phyloP scores from a whole-genome alignment of 2,888 invertebrate species.

The Apeira syringaria region DNA sequence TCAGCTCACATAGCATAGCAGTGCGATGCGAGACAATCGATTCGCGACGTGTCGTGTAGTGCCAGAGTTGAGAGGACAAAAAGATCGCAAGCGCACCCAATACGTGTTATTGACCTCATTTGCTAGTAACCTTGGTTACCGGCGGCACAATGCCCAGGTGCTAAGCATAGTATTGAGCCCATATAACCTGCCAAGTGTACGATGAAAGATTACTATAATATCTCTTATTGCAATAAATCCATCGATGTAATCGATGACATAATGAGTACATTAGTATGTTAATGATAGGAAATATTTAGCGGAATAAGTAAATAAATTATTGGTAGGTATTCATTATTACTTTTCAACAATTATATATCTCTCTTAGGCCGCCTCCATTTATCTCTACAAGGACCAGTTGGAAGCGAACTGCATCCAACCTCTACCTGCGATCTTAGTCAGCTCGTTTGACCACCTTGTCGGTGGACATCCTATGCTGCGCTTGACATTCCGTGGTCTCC shows the following conservation, averaged over 20 bases:
- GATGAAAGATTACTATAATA: slow-evolving; percentile 11
- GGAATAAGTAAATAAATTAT: too few relatives aligned
- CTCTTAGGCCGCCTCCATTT: too few relatives aligned
- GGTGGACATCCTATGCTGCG: too few relatives aligned
- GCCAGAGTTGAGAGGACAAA: slow-evolving; percentile 37
- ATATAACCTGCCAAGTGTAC: slow-evolving; percentile 9
- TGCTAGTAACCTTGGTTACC: slow-evolving; percentile 39
- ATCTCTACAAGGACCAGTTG: too few relatives aligned
- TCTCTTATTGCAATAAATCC: slow-evolving; percentile 8
- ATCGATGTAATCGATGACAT: neutral
- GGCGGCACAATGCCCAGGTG: slow-evolving; percentile 13
- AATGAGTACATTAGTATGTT: too few relatives aligned
- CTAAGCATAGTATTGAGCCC: slow-evolving; percentile 2
- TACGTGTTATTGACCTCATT: slow-evolving; percentile 52
- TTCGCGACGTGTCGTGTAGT: slow-evolving; percentile 33
- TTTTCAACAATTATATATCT: too few relatives aligned
- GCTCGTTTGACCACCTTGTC: too few relatives aligned
- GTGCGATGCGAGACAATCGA: slow-evolving; percentile 39
- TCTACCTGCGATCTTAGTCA: too few relatives aligned
- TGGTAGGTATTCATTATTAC: too few relatives aligned
- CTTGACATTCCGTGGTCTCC: too few relatives aligned
- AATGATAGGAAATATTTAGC: too few relatives aligned
- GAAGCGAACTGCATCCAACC: too few relatives aligned
- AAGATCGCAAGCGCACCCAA: slow-evolving; percentile 40
- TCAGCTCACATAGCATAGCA: slow-evolving; percentile 38